Base-by-base conservation (phyloP, 2,797 vertebrate genomes). In the Heliangelus exortis region DNA sequence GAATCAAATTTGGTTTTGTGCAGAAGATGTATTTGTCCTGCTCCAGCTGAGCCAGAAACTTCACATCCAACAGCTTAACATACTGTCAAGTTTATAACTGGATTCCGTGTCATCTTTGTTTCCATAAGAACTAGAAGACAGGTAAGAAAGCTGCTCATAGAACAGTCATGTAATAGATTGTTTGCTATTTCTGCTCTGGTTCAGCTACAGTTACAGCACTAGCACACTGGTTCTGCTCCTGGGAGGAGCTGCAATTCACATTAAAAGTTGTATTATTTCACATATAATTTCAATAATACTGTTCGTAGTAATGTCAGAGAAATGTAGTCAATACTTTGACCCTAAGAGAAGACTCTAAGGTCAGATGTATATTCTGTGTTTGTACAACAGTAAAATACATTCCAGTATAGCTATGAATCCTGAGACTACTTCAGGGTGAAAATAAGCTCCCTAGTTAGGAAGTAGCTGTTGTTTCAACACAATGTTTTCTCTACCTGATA, bases 111-210 rank as follows among this genome's bases (percentile, higher is more conserved):
- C 4, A 33, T 31, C 9, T 58, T 25, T 54, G 2, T 29, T 91
- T 83, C 29, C 9, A 3, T 20, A 48, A 25, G 50, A 68, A 79
- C 8, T 12, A n/a, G 20, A 87, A 68, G 20, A 23, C 23, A 68
- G 15, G 4, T 6, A 75, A 84, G 86, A 4, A 55, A 83, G 7
- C 15, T 36, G 33, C 31, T 74, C 25, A 45, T 36, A 41, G 0
- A 1, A 61, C 12, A 57, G 6, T 3, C 31, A 50, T 1, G 0
- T 36, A 50, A 28, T 4, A 3, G 4, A 2, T 26, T 74, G 21
- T 45, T 85, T 74, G 17, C 20, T 77, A 3, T 57, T 63, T 21
- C 3, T 73, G 10, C 41, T 74, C 43, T 73, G 5, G 4, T 48
- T 93, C 57, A 71, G 28, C 19, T 85, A 20, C 19, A 21, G 10